These are phyloP conservation scores for Platyrinchus mystaceus DNA, from an alignment of 2,797 vertebrate genomes.

Conservation along the genomic window DNA sequence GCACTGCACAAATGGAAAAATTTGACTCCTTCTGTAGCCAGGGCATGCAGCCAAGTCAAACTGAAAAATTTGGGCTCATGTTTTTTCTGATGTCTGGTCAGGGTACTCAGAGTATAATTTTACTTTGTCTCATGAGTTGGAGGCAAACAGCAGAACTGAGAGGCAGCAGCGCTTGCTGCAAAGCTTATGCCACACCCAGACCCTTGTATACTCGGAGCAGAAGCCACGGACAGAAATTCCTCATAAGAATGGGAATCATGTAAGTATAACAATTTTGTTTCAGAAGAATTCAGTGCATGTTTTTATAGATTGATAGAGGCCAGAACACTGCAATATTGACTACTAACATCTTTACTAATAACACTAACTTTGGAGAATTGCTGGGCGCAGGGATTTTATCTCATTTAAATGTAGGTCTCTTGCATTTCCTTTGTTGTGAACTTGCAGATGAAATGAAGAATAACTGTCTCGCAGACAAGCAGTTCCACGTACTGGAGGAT, in stretches of 20 bases:
- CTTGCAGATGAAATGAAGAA: conserved; percentile 34
- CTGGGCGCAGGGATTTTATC: conserved; percentile 12
- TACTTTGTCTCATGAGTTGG: neutral
- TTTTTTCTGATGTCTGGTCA: neutral
- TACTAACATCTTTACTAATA: conserved; percentile 9
- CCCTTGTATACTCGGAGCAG: neutral
- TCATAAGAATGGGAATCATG: neutral
- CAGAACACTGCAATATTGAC: neutral
- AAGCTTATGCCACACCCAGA: neutral
- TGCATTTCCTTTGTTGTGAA: conserved; percentile 2
- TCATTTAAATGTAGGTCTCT: conserved; percentile 42
- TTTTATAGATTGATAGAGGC: neutral
- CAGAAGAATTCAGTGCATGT: neutral
- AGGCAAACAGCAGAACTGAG: neutral
- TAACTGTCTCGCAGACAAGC: neutral
- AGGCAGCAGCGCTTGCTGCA: neutral
- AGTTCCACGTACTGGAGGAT: neutral
- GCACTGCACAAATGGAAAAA: neutral
- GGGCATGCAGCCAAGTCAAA: neutral
- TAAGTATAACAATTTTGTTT: neutral
- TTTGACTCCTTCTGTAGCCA: neutral
- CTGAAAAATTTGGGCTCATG: neutral
- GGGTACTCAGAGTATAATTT: neutral
- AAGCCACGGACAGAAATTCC: neutral
- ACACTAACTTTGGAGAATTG: neutral